A percentile compares a stretch with the other conserved stretches of the same genome.
These are phyloP conservation scores for Holothuria leucospilota DNA, from an alignment of 53 echinoderm and acorn worm species.

Conservation along the genomic window DNA sequence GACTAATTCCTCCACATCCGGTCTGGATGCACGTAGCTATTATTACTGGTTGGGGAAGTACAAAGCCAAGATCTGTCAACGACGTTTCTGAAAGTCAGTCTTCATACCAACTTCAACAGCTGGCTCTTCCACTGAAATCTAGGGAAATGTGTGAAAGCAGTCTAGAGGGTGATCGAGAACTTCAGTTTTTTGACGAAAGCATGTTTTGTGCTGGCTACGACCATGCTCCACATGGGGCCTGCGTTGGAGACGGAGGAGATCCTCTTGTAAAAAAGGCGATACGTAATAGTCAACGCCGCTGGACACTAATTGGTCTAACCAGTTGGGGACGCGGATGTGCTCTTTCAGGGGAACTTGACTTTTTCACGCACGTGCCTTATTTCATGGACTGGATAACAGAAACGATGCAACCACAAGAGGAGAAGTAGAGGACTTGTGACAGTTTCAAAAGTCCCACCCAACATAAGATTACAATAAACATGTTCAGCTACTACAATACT, in stretches of 20 bases:
- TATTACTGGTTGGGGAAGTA: conserved; percentile 9
- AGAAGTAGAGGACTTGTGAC: not conserved
- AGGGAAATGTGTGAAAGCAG: not conserved
- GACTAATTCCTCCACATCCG: too few relatives aligned
- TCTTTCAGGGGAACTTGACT: not conserved
- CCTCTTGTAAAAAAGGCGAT: not conserved
- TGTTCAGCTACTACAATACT: too few relatives aligned
- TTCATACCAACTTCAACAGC: too few relatives aligned
- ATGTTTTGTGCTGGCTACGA: conserved; percentile 14
- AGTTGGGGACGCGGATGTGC: not conserved
- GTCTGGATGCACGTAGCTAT: not conserved
- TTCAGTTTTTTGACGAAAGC: not conserved
- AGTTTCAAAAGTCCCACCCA: too few relatives aligned
- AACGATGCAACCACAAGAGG: not conserved
- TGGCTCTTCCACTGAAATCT: not conserved
- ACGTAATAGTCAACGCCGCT: not conserved
- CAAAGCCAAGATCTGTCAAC: not conserved
- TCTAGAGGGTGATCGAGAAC: not conserved
- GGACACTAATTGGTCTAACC: not conserved
- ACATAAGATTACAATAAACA: too few relatives aligned
- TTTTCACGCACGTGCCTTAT: conserved; percentile 18
- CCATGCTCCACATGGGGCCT: not conserved
- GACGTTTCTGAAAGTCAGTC: not conserved
- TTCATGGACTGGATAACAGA: conserved; percentile 13
- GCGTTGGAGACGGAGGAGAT: not conserved